A percentile compares a stretch with the other conserved stretches of the same genome.
phyloP scores from a whole-genome alignment of 2,888 invertebrate genomes.

The Synanthedon vespiformis region DNA sequence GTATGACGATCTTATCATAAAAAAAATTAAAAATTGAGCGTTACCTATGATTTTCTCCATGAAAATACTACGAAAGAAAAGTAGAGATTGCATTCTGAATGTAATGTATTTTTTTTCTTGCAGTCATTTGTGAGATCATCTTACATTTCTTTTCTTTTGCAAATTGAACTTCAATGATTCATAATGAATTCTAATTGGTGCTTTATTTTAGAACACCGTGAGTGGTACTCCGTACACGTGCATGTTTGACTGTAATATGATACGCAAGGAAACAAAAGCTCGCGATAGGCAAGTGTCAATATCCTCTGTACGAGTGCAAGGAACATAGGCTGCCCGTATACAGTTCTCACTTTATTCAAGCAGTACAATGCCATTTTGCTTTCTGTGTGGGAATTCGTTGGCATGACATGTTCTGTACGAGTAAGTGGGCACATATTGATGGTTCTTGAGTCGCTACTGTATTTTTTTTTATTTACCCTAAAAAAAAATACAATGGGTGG shows the following conservation, averaged over 20 bases:
- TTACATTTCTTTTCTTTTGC: not conserved
- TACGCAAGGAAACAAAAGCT: constrained; percentile 55
- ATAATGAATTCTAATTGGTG: not conserved
- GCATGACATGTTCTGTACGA: too few relatives aligned
- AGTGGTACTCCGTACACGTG: constrained; percentile 37
- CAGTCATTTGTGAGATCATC: too few relatives aligned
- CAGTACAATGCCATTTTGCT: constrained; percentile 44
- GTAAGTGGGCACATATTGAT: too few relatives aligned
- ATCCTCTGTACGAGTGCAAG: constrained; percentile 44
- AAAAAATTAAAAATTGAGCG: too few relatives aligned
- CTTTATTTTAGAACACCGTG: not conserved
- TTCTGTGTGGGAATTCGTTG: constrained; percentile 34
- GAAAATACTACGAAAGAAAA: too few relatives aligned
- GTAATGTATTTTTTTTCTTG: too few relatives aligned
- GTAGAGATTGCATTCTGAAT: too few relatives aligned
- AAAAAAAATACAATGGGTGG: too few relatives aligned
- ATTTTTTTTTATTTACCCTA: too few relatives aligned
- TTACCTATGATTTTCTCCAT: too few relatives aligned
- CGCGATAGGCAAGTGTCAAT: constrained; percentile 61
- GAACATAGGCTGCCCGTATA: constrained; percentile 63
- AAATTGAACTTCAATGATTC: not conserved
- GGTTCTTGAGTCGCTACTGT: too few relatives aligned
- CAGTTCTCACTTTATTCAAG: constrained; percentile 48
- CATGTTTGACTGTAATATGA: constrained; percentile 44
- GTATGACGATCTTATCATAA: too few relatives aligned